These are phyloP conservation scores for Otus sunia DNA, from an alignment of 2,113 vertebrate species.

Conservation along the genomic window DNA sequence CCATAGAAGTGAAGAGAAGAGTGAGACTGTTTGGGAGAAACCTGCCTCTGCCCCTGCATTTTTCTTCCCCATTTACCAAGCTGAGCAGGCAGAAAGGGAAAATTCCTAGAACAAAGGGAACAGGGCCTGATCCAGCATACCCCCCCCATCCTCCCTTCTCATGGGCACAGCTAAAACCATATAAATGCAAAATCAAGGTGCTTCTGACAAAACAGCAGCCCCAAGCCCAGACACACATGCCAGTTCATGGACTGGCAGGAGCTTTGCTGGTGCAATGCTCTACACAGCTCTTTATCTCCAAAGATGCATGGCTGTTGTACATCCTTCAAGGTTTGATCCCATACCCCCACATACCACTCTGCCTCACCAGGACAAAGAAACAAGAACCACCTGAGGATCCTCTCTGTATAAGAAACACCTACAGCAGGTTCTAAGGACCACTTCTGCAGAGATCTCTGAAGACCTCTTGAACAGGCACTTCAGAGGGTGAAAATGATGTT, in stretches of 20 bases:
- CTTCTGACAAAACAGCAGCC: background rate
- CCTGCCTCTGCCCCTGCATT: background rate
- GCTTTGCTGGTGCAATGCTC: background rate
- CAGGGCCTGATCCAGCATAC: no score
- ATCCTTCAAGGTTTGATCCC: background rate
- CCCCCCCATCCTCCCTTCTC: background rate
- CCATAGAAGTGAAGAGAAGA: background rate
- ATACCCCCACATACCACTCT: accelerated
- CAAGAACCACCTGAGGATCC: background rate
- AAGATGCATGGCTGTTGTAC: accelerated
- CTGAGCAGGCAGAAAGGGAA: background rate
- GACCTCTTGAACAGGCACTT: background rate
- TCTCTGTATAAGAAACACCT: background rate
- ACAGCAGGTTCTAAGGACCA: accelerated
- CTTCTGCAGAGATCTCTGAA: background rate
- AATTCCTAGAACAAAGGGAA: background rate
- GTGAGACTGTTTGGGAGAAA: background rate
- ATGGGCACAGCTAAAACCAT: background rate
- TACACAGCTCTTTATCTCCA: accelerated
- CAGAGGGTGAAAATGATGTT: background rate
- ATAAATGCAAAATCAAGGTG: background rate
- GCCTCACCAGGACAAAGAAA: background rate
- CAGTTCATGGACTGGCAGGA: background rate
- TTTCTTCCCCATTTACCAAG: background rate
- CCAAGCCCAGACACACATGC: accelerated